A percentile compares a stretch with the other conserved stretches of the same genome.
These are phyloP conservation scores for Cheilosia pagana DNA, from an alignment of 2,888 invertebrate genomes.

Conservation along the genomic window DNA sequence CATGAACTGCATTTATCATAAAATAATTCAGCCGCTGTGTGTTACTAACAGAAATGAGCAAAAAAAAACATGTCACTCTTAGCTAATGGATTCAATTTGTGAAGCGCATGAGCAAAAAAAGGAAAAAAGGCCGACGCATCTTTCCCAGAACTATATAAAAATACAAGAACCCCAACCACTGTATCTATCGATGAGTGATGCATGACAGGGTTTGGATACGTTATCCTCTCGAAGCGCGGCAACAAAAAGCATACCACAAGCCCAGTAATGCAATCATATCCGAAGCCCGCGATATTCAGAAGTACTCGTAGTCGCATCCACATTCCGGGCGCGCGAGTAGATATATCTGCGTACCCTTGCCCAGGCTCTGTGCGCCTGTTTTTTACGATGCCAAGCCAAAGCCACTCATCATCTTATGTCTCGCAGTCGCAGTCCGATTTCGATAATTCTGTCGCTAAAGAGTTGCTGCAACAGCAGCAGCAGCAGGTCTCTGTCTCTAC, in stretches of 20 bases:
- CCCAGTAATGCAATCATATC: slow-evolving; percentile 49
- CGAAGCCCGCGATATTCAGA: slow-evolving; percentile 48
- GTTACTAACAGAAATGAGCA: slow-evolving; percentile 1
- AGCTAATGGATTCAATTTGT: slow-evolving; percentile 60
- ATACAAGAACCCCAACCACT: slow-evolving; percentile 23
- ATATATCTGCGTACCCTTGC: slow-evolving; percentile 43
- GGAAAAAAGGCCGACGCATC: neutral
- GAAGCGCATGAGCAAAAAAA: neutral
- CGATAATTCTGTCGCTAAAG: slow-evolving; percentile 63
- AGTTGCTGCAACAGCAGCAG: slow-evolving; percentile 7
- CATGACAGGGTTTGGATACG: slow-evolving; percentile 43
- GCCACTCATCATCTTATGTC: slow-evolving; percentile 50
- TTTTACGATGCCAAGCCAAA: slow-evolving; percentile 47
- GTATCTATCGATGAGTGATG: slow-evolving; percentile 57
- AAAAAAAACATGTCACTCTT: slow-evolving; percentile 46
- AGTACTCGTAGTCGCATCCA: slow-evolving; percentile 33
- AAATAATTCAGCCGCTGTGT: slow-evolving; percentile 16
- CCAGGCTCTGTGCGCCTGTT: slow-evolving; percentile 21
- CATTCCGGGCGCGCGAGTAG: slow-evolving; percentile 40
- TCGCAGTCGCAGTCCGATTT: slow-evolving; percentile 65
- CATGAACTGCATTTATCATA: slow-evolving; percentile 54
- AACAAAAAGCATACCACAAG: slow-evolving; percentile 61
- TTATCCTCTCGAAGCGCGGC: slow-evolving; percentile 39
- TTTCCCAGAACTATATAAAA: no score
- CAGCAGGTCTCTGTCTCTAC: slow-evolving; percentile 14